phyloP scores from a whole-genome alignment of 2,888 invertebrate genomes.

The Timema cristinae region DNA sequence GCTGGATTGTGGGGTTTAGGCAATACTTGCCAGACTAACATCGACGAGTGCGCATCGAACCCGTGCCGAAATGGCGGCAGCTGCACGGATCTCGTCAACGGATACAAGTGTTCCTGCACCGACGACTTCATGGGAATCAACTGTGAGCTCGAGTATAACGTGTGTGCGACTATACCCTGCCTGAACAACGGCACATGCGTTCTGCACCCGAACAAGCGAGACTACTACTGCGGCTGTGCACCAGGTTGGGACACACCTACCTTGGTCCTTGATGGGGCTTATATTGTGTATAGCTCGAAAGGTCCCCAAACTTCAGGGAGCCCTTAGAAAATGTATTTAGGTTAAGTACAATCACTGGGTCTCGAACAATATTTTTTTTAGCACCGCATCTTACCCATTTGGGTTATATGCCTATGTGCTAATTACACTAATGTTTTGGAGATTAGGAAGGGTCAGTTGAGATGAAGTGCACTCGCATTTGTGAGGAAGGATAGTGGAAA shows the following conservation, averaged over 20 bases:
- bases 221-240: slow-evolving; percentile 60
- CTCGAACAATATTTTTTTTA: too few relatives aligned
- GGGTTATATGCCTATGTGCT: too few relatives aligned
- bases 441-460: too few relatives aligned
- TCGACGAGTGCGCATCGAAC: slow-evolving; percentile 49
- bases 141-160: slow-evolving; percentile 55
- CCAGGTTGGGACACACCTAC: slow-evolving; percentile 42
- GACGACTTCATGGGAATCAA: slow-evolving; percentile 54
- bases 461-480: too few relatives aligned
- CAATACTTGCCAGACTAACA: slow-evolving; percentile 51
- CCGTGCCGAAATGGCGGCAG: slow-evolving; percentile 57
- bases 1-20: slow-evolving; percentile 45
- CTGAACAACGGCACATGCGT: slow-evolving; percentile 60
- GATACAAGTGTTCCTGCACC: slow-evolving; percentile 55
- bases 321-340: too few relatives aligned
- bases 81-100: slow-evolving; percentile 52
- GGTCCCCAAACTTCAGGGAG: too few relatives aligned
- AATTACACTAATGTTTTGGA: too few relatives aligned
- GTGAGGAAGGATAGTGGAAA: too few relatives aligned
- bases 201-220: slow-evolving; percentile 46
- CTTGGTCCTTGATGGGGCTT: too few relatives aligned
- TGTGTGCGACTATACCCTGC: slow-evolving; percentile 58
- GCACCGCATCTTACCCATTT: too few relatives aligned
- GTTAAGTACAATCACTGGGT: too few relatives aligned
- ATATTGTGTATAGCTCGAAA: too few relatives aligned